Evolutionary conservation across 2,113 vertebrate species (phyloP), one percentile per base, ranked within the genome.

Genomic region (Pluvianellus socialis): DNA sequence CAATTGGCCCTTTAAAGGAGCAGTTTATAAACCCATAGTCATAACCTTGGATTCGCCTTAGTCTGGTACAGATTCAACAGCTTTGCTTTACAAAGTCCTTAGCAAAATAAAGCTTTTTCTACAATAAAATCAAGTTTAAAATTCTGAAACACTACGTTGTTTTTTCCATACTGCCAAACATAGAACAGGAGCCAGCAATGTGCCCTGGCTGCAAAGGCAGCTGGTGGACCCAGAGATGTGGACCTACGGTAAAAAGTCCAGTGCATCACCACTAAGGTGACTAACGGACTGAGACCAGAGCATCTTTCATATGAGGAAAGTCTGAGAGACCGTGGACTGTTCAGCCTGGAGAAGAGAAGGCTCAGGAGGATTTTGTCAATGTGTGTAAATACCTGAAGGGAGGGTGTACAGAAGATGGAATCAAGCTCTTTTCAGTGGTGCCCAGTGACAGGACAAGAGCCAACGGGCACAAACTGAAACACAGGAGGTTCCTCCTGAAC

Each of bases 141-240:
- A 53, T 42, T 82, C 28, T 73, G 63, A 45, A 79, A 17, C 9
- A 9, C 3, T 28, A 14, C 3, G 2, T 5, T n/a, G 7, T 59
- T 84, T 74, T 55, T 56, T 23, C 24, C 27, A 16, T 67, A 18
- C 18, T 79, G 44, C 19, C 67, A 76, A 68, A 73, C 33, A 45
- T 0, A 38, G 44, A 89, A 63, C 12, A 42, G 9, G 7, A 83
- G 32, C 47, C 28, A 59, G 47, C 24, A 58, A 53, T 2, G 12
- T 75, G 35, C 12, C 30, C 17, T 38, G 3, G 0, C 3, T 49
- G 32, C 62, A 80, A n/a, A 28, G n/a, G 11, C 13, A 12, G 7
- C 3, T 35, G 50, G 28, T 40, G 16, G 5, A 42, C 6, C 38
- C 9, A 35, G 33, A 84, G 20, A 35, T 15, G 16, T 16, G 10